A percentile compares a stretch with the other conserved stretches of the same genome.
phyloP scores from a whole-genome alignment of 2,888 invertebrate genomes.

The Peribatodes rhomboidaria region DNA sequence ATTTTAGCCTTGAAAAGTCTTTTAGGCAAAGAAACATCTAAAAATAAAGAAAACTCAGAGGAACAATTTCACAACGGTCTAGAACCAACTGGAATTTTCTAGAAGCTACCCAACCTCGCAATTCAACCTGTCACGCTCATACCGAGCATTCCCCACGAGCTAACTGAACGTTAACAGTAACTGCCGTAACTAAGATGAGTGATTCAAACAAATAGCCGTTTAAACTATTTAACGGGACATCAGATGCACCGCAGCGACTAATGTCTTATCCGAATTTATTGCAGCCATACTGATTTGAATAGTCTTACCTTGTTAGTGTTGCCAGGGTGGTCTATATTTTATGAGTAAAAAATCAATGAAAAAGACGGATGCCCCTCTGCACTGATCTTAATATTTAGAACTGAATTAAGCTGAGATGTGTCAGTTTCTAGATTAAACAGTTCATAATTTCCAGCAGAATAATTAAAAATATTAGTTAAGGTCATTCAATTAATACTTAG shows the following conservation, averaged over 20 bases:
- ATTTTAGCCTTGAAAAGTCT: too few relatives aligned
- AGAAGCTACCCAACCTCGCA: not conserved
- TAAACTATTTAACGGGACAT: conserved; percentile 75
- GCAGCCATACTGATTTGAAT: conserved; percentile 59
- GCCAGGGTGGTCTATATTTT: conserved; percentile 10
- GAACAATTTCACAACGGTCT: not conserved
- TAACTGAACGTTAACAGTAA: conserved; percentile 46
- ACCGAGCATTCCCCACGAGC: conserved; percentile 10
- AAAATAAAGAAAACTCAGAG: not conserved
- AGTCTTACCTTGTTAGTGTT: conserved; percentile 43
- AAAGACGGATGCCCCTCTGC: too few relatives aligned
- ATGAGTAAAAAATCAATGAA: too few relatives aligned
- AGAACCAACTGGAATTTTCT: not conserved
- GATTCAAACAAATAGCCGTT: conserved; percentile 68
- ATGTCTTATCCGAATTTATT: conserved; percentile 70
- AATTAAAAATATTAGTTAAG: too few relatives aligned
- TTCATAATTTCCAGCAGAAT: too few relatives aligned
- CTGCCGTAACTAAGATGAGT: conserved; percentile 67
- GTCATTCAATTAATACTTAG: too few relatives aligned
- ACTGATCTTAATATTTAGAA: too few relatives aligned
- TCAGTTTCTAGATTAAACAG: too few relatives aligned
- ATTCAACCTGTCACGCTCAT: conserved; percentile 2
- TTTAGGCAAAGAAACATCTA: too few relatives aligned
- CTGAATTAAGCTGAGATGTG: too few relatives aligned
- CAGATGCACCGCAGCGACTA: conserved; percentile 49